Evolutionary conservation across 2,113 vertebrate genomes (phyloP).

Genomic region (Indri indri): DNA sequence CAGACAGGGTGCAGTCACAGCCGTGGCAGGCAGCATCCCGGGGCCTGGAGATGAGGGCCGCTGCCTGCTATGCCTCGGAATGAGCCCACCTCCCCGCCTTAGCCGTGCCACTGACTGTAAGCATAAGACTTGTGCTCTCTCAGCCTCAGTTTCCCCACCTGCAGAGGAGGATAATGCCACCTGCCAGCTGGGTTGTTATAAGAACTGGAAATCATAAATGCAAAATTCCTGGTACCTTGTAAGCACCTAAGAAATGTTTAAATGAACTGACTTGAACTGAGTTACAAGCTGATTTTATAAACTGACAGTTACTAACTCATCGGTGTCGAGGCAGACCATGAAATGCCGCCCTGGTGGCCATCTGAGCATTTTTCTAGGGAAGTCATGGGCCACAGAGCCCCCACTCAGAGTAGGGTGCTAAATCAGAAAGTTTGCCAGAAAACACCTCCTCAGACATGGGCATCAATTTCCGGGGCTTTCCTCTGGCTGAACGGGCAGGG

Average conservation of each 20-base stretch:
- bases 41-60: not conserved
- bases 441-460: not conserved
- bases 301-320: not conserved
- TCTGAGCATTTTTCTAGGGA: not conserved
- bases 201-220: not conserved
- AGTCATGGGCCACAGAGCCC: not conserved
- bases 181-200: not conserved
- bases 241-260: not conserved
- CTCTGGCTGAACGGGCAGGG: not conserved
- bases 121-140: fast-evolving
- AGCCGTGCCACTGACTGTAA: fast-evolving
- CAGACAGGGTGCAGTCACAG: not conserved
- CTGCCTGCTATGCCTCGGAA: fast-evolving
- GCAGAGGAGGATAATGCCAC: not conserved
- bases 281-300: not conserved
- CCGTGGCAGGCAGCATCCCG: fast-evolving
- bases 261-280: not conserved
- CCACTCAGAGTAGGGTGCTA: too few species aligned
- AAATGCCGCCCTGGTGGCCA: not conserved
- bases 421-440: not conserved
- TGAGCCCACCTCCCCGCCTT: not conserved
- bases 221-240: not conserved
- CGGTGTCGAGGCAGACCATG: not conserved
- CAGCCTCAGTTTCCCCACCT: not conserved
- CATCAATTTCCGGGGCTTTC: not conserved